These are phyloP conservation scores for Aulostomus chinensis DNA, from an alignment of 2,797 vertebrate species.

Conservation along the genomic window DNA sequence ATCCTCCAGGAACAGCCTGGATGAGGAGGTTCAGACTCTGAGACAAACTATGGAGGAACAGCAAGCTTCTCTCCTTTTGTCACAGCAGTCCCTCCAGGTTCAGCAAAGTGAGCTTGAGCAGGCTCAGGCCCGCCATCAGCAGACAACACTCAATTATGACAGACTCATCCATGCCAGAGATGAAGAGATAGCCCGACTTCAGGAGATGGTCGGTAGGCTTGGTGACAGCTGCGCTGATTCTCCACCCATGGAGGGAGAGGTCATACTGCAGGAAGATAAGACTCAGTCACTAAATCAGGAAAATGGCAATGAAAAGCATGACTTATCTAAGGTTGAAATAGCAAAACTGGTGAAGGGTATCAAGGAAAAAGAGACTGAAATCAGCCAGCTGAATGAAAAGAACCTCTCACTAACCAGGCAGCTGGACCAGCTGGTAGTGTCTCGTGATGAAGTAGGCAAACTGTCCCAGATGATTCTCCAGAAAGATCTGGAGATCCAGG, in stretches of 20 bases:
- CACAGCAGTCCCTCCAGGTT: conserved; percentile 85
- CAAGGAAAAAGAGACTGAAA: conserved; percentile 95
- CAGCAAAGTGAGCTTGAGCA: conserved; percentile 89
- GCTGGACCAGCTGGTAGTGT: conserved; percentile 88
- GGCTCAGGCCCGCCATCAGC: conserved; percentile 84
- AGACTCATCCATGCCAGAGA: conserved; percentile 87
- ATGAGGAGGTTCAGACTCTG: conserved; percentile 84
- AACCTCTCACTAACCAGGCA: conserved; percentile 89
- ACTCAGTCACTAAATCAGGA: conserved; percentile 87
- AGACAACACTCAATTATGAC: conserved; percentile 86
- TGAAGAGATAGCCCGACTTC: conserved; percentile 86
- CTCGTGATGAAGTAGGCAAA: conserved; percentile 91
- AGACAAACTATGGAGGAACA: conserved; percentile 86
- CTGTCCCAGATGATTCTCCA: conserved; percentile 92
- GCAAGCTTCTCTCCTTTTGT: conserved; percentile 78
- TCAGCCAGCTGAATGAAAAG: conserved; percentile 92
- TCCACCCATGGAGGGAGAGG: conserved; percentile 60
- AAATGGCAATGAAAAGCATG: conserved; percentile 95
- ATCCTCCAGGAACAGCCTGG: conserved; percentile 77
- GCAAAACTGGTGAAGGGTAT: conserved; percentile 91
- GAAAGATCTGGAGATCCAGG: conserved; percentile 94
- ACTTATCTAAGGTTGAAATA: conserved; percentile 95
- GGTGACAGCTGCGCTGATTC: conserved; percentile 76
- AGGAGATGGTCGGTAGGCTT: conserved; percentile 83
- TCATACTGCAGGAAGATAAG: conserved; percentile 92